Percentiles rank a stretch among this genome's conserved stretches.
phyloP scores from a whole-genome alignment of 2,797 vertebrate species.

The Cossypha polioptera region DNA sequence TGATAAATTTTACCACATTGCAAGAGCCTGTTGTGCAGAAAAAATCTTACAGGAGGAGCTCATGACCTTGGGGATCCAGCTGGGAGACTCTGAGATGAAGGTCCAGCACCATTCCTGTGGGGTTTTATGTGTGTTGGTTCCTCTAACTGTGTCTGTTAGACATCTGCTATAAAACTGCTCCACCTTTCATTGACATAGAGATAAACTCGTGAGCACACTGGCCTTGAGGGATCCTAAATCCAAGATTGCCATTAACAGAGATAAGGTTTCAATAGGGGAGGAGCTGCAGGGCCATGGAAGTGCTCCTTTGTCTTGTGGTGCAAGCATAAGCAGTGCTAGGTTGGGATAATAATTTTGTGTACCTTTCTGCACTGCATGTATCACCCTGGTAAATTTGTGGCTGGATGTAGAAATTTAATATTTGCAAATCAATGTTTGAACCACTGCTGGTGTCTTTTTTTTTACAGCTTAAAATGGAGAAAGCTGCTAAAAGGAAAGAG shows the following conservation, averaged over 20 bases:
- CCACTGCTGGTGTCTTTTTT: neutral
- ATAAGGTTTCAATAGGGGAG: neutral
- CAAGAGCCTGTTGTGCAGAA: neutral
- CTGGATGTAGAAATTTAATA: neutral
- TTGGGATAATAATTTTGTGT: neutral
- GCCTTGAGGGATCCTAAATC: neutral
- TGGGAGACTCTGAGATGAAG: neutral
- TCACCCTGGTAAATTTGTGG: neutral
- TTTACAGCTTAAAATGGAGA: slow-evolving; percentile 77
- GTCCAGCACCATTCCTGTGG: neutral
- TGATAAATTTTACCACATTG: neutral
- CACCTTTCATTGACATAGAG: neutral
- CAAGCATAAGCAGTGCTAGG: neutral
- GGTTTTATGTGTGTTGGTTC: neutral
- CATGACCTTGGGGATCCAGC: neutral
- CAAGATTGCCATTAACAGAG: neutral
- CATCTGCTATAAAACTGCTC: neutral
- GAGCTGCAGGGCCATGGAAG: neutral
- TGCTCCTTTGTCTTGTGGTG: neutral
- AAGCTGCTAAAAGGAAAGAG: slow-evolving; percentile 60
- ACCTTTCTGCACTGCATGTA: neutral
- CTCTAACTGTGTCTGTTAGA: neutral
- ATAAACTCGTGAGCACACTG: neutral
- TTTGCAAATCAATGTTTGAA: neutral
- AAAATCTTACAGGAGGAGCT: neutral